These are phyloP conservation scores for Gila robusta DNA, from an alignment of 2,797 vertebrate species.

Conservation along the genomic window DNA sequence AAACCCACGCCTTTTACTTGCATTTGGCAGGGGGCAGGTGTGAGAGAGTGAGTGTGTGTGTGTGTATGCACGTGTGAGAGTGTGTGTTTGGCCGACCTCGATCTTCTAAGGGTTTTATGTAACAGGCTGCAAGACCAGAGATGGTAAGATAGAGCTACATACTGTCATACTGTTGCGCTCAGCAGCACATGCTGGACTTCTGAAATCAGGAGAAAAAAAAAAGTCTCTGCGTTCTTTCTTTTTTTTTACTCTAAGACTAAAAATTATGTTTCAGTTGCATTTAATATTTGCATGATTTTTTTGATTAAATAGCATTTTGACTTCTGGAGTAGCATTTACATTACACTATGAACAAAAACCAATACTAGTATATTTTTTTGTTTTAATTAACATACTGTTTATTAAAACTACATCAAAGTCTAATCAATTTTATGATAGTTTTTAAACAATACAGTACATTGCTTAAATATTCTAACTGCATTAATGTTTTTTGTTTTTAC, in stretches of 20 bases:
- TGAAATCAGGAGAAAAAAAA: neutral
- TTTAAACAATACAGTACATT: neutral
- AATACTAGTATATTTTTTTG: neutral
- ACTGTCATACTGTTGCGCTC: constrained; percentile 18
- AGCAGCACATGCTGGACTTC: neutral
- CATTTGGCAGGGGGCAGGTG: constrained; percentile 26
- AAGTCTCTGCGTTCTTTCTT: neutral
- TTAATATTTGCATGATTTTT: neutral
- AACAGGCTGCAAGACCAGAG: constrained; percentile 54
- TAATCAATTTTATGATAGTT: neutral
- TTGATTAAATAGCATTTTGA: neutral
- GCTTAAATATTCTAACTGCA: neutral
- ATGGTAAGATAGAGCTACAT: constrained; percentile 27
- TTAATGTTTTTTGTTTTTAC: neutral
- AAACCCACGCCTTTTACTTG: constrained; percentile 39
- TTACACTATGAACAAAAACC: neutral
- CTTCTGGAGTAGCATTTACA: neutral
- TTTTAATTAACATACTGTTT: neutral
- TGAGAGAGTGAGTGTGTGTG: neutral
- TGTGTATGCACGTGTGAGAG: neutral
- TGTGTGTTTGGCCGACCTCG: constrained; percentile 25
- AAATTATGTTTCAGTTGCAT: neutral
- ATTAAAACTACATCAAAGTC: neutral
- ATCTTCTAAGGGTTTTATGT: constrained; percentile 57
- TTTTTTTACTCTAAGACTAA: neutral